A percentile compares a stretch with the other conserved stretches of the same genome.
Evolutionary conservation across 2,888 invertebrate species (phyloP).

Genomic region (Zaprionus bogoriensis): DNA sequence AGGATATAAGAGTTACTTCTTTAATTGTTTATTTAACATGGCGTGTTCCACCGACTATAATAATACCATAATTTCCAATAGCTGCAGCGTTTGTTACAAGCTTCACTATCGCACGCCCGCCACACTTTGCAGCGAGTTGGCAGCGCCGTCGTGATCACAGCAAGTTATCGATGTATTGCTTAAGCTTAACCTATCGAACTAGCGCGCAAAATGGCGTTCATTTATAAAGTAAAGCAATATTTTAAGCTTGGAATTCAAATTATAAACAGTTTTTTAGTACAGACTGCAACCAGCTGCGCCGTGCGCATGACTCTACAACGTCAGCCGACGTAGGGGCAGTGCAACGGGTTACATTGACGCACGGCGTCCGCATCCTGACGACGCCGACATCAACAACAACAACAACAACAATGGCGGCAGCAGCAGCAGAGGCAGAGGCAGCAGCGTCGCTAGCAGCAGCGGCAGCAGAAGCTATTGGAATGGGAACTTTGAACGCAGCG

Average conservation of each 20-base stretch:
- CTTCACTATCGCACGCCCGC: no score
- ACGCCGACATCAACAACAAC: constrained; percentile 66
- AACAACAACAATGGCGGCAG: constrained; percentile 46
- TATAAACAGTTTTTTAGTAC: constrained; percentile 4
- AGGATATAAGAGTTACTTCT: no score
- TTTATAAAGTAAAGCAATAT: not conserved
- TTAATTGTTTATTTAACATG: no score
- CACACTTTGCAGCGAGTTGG: constrained; percentile 11
- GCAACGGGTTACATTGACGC: constrained; percentile 32
- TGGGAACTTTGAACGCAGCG: constrained; percentile 55
- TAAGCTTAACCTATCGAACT: not conserved
- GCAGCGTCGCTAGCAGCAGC: constrained; percentile 46
- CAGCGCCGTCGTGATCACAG: constrained; percentile 37
- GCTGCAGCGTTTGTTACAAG: no score
- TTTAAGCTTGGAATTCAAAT: not conserved
- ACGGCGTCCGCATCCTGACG: constrained; percentile 50
- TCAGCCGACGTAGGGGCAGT: constrained; percentile 16
- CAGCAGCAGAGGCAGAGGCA: constrained; percentile 41
- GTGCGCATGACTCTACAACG: constrained; percentile 73
- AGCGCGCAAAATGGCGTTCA: not conserved
- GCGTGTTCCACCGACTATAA: no score
- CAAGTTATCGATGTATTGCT: constrained; percentile 5
- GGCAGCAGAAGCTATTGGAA: constrained; percentile 40
- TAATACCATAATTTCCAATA: no score
- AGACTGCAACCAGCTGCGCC: constrained; percentile 5